Base-by-base conservation (phyloP, 2,888 invertebrate species). In the Sinotaia quadrata region DNA sequence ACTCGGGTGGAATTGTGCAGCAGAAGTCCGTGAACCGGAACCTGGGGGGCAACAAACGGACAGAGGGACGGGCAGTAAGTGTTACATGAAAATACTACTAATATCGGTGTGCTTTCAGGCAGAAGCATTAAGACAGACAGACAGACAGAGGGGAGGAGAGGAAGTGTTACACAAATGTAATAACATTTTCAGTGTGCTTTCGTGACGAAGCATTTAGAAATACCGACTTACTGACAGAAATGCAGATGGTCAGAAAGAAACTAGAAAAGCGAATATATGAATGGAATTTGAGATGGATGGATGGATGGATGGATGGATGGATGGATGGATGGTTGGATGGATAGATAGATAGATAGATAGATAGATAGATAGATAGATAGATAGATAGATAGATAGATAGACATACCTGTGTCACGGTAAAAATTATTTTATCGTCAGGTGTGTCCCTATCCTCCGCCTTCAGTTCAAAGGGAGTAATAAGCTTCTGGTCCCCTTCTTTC, bases 401-500 rank as follows among this genome's bases (percentile, higher is more conserved):
- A 49, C 62, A n/a, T 1, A 65, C 65, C 71, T 84, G 84, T 0
- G 84, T 86, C 2, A 88, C 78, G 0, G 80, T 83, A 69, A 87
- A 85, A 27, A 76, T 71, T 10, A 88, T 71, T 18, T 76, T 75
- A 5, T 79, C 74, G 63, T 84, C 82, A 7, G 69, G 65, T 0
- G 88, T 87, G 74, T 88, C 88, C 36, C 75, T 69, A 68, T 88
- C 88, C 27, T 84, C 84, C 4, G 85, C 85, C 67, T 83, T 84
- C 29, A 88, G 75, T 69, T 88, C 88, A 71, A 86, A 87, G 1
- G 87, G 87, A 1, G 88, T 87, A 52, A 88, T 84, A 3, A 86
- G 72, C 68, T 83, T 82, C 59, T 80, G 78, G 7, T 81, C 84
- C 12, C 86, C 87, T 77, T 88, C 87, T 54, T 81, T 82, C 4